Evolutionary conservation across 1,140 invertebrate species (phyloP), one percentile per base, ranked within the genome.

Genomic region (Aphaenogaster floridana): DNA sequence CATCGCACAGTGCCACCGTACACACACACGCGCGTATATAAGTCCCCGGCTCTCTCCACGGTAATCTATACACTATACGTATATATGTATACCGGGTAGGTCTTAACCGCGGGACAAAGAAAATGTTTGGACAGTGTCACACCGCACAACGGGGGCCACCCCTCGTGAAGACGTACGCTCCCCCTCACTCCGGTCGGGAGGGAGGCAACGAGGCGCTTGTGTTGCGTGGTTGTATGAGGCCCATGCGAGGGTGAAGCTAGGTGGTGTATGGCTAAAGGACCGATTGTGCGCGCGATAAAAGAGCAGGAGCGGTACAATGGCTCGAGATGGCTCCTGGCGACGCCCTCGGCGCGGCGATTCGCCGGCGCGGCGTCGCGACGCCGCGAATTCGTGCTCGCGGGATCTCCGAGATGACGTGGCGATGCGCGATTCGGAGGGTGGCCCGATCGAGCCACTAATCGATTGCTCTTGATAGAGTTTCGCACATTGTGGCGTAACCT

Each of bases 111-210:
- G 92, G 92, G 93, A 94, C 94, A 95, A 95, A 95, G 94, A 95
- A 95, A 95, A 95, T 95, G 94, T 95, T 95, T 95, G 94, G 95
- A 95, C 94, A 95, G 94, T 95, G 94, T 95, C 95, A 94, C 93
- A 92, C 92, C 92, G 91, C 91, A 92, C 93, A 92, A 93, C 90
- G 52, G 72, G 79, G 90, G 89, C 78, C 84, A 91, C 89, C 87
- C 90, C 78, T 91, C 78, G 79, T 74, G 57, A 87, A 90, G 89
- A 87, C 89, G 83, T 76, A 80, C 90, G 78, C 54, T 79, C 59
- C 36, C 54, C 54, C 13, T 15, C 45, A 28, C 36, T 15, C 39
- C 39, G 17, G 4, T 48, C n/a, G 1, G 6, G 9, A 2, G 8
- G n/a, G 1, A 21, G 64, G 45, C 21, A 21, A 54, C 63, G 48